Base-by-base conservation (phyloP, 2,888 invertebrate genomes). In the Agonum fuliginosum region DNA sequence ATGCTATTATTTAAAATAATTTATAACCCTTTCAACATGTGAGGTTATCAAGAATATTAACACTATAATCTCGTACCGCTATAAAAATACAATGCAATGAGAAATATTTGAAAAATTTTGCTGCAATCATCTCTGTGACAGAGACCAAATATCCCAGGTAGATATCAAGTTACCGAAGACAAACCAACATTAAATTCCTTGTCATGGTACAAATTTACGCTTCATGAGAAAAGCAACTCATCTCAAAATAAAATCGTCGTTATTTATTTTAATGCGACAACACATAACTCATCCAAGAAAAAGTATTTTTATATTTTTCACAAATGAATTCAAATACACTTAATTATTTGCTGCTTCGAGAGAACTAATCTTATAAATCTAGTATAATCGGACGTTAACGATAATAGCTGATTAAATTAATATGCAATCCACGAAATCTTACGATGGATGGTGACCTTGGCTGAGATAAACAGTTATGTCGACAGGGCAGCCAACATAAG, bases 331-430 rank as follows among this genome's bases (percentile, higher is more conserved):
- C 12, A 54, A 54, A 54, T 54, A 71, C 17, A 65, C 8, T 27
- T 74, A 74, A 74, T 74, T 62, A 74, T 74, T 74, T 43, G 62
- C 43, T 62, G 58, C 41, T 74, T 65, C 43, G 24, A 10, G 27
- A 30, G 20, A 71, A 71, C 12, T 46, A 71, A 27, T 71, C 46
- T 51, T 27, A 76, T 76, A 76, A 76, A 76, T 76, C 75, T 76
- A 48, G 30, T 20, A 62, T 74, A 62, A 62, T 74, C 62, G 75
- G 75, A 76, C 75, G 58, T 76, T 76, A 76, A 76, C 54, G 75
- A 76, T 76, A 76, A 76, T 76, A 41, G 75, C 34, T 67, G 67
- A 58, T 69, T 46, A 69, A 76, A 76, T 76, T 76, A 76, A 76
- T 76, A 76, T 76, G 67, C 75, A 51, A 67, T 67, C 48, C 75